Evolutionary conservation across 2,888 invertebrate species (phyloP).

Genomic region (Eudemis profundana): DNA sequence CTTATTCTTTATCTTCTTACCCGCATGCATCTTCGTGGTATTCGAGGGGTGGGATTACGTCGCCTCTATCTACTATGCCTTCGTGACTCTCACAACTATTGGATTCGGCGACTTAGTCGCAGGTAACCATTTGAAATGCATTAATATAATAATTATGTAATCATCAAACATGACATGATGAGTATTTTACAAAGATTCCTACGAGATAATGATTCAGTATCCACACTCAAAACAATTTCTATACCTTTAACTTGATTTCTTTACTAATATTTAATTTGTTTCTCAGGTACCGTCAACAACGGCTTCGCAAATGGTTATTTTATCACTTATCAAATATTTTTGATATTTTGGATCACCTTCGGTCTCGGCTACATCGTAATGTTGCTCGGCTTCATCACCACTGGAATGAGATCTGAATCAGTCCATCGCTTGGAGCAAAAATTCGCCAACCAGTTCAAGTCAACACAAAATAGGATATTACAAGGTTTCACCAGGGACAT

Average conservation of each 20-base stretch:
- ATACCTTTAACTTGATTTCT: not conserved
- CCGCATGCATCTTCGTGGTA: slow-evolving; percentile 92
- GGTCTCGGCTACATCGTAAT: slow-evolving; percentile 96
- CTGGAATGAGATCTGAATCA: slow-evolving; percentile 90
- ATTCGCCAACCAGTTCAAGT: slow-evolving; percentile 90
- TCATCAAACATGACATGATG: not conserved
- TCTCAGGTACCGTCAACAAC: slow-evolving; percentile 77
- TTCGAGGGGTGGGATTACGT: slow-evolving; percentile 95
- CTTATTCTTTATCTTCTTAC: slow-evolving; percentile 93
- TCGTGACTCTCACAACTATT: slow-evolving; percentile 94
- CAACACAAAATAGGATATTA: slow-evolving; percentile 91
- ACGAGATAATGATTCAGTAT: too few species aligned
- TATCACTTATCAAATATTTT: slow-evolving; percentile 91
- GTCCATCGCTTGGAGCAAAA: slow-evolving; percentile 91
- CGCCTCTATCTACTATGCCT: slow-evolving; percentile 94
- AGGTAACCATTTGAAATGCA: slow-evolving; percentile 85
- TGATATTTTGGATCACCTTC: slow-evolving; percentile 95
- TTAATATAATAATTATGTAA: not conserved
- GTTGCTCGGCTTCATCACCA: slow-evolving; percentile 94
- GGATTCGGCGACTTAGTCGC: slow-evolving; percentile 97
- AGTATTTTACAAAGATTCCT: not conserved
- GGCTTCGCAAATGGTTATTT: slow-evolving; percentile 86
- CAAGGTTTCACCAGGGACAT: slow-evolving; percentile 91
- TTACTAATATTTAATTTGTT: not conserved
- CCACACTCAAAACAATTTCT: too few species aligned